A percentile compares a stretch with the other conserved stretches of the same genome.
Conservation (phyloP, 2,888 invertebrate genomes). For the Spatulosminthurus flaviceps region DNA sequence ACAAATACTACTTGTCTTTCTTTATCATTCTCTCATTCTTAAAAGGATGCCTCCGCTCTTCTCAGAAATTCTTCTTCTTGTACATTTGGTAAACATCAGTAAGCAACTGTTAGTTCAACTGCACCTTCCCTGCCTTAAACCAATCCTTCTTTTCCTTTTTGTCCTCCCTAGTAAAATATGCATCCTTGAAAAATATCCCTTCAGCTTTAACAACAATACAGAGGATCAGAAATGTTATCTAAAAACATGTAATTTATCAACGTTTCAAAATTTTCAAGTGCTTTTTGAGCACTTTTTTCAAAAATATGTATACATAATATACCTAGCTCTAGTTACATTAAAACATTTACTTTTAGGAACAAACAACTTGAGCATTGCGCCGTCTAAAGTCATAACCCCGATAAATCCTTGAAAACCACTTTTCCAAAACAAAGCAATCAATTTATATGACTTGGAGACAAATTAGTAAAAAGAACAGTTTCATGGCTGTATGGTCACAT, state of each 20-base stretch:
- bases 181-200: neutral
- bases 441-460: conserved; percentile 39
- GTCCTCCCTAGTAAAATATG: neutral
- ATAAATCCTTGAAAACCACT: neutral
- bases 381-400: too few relatives aligned
- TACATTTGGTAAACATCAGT: conserved; percentile 37
- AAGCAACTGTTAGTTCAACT: conserved; percentile 40
- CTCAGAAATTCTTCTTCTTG: conserved; percentile 11
- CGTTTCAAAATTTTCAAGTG: too few relatives aligned
- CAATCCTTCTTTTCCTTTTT: neutral
- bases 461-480: conserved; percentile 12
- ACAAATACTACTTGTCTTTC: neutral
- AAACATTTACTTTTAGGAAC: too few relatives aligned
- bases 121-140: conserved; percentile 19
- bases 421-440: conserved; percentile 34
- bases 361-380: too few relatives aligned
- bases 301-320: too few relatives aligned
- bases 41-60: conserved; percentile 16
- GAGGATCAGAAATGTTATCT: too few relatives aligned
- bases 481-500: neutral
- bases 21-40: neutral
- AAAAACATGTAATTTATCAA: too few relatives aligned
- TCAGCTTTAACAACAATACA: neutral
- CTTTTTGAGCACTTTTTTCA: too few relatives aligned
- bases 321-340: too few relatives aligned